Percentiles rank a stretch among this genome's conserved stretches.
phyloP scores from a whole-genome alignment of 35 echinoderm and acorn worm species.

The Holothuria glaberrima region DNA sequence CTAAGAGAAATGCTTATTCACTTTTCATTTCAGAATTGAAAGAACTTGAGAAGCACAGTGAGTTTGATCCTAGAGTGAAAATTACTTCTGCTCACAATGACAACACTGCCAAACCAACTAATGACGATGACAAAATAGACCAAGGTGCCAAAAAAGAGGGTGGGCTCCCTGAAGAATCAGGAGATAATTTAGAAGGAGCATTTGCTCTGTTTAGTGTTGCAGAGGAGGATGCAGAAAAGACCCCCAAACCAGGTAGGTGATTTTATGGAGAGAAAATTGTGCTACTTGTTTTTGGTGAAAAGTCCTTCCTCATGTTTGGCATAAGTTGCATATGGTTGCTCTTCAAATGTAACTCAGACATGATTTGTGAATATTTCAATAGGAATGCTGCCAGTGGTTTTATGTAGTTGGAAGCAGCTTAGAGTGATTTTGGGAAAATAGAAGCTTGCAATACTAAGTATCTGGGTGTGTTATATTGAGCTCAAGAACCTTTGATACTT shows the following conservation, averaged over 20 bases:
- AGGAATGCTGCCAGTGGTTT: too few species aligned
- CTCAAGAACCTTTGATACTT: too few species aligned
- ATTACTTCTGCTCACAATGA: slow-evolving; percentile 25
- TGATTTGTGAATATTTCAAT: too few species aligned
- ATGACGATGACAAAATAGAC: background rate
- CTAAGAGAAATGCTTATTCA: background rate
- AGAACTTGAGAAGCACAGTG: slow-evolving; percentile 71
- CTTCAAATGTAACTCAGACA: too few species aligned
- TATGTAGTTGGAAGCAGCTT: too few species aligned
- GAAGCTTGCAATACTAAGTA: too few species aligned
- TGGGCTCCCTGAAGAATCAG: background rate
- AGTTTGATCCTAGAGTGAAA: slow-evolving; percentile 80
- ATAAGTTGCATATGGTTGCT: too few species aligned
- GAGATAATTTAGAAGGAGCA: slow-evolving; percentile 43
- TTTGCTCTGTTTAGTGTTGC: background rate
- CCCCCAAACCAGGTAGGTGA: slow-evolving; percentile 40
- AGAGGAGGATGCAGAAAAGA: slow-evolving; percentile 27
- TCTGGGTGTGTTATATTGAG: too few species aligned
- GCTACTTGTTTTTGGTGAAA: too few species aligned
- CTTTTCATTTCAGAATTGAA: slow-evolving; percentile 55
- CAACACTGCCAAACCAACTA: background rate
- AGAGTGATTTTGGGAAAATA: too few species aligned
- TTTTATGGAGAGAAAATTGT: background rate
- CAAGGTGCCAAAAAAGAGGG: background rate
- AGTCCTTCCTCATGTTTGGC: too few species aligned